A percentile compares a stretch with the other conserved stretches of the same genome.
These are phyloP conservation scores for Oreochromis aureus DNA, from an alignment of 2,113 vertebrate genomes.

Conservation along the genomic window DNA sequence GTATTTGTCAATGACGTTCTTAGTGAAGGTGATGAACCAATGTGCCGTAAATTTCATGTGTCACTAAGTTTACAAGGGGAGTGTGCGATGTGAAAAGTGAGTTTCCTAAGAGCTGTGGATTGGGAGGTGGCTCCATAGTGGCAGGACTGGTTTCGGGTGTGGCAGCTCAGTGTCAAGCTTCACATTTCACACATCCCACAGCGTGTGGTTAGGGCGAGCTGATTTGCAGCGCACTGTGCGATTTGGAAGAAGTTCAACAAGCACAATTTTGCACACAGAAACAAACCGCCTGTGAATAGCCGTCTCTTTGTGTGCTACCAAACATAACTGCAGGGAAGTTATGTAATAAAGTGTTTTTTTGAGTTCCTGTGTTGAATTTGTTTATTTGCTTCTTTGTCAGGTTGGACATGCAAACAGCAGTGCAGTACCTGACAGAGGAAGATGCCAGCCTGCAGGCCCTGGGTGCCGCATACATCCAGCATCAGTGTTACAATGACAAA, in stretches of 20 bases:
- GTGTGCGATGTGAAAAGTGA: not conserved
- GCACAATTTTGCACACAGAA: not conserved
- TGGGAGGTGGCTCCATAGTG: slow-evolving; percentile 35
- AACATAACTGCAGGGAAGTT: not conserved
- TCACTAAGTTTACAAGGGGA: not conserved
- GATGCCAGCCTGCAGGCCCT: slow-evolving; percentile 86
- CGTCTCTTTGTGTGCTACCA: not conserved
- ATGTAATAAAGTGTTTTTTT: not conserved
- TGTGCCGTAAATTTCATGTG: not conserved
- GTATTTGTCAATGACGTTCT: not conserved
- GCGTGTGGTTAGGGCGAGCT: not conserved
- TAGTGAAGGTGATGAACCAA: not conserved
- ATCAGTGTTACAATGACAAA: slow-evolving; percentile 86
- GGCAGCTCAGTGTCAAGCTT: slow-evolving; percentile 35
- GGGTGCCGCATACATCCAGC: slow-evolving; percentile 90
- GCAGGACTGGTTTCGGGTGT: slow-evolving; percentile 66
- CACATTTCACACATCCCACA: slow-evolving; percentile 56
- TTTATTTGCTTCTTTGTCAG: slow-evolving; percentile 60
- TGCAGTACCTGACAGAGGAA: slow-evolving; percentile 78
- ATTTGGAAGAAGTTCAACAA: slow-evolving; percentile 20
- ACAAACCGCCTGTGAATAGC: slow-evolving; percentile 2
- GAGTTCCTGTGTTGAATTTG: not conserved
- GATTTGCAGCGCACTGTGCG: slow-evolving; percentile 10
- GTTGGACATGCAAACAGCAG: slow-evolving; percentile 81
- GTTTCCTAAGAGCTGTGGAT: slow-evolving; percentile 17